Evolutionary conservation across 2,113 vertebrate species (phyloP).

Genomic region (Cacatua alba): DNA sequence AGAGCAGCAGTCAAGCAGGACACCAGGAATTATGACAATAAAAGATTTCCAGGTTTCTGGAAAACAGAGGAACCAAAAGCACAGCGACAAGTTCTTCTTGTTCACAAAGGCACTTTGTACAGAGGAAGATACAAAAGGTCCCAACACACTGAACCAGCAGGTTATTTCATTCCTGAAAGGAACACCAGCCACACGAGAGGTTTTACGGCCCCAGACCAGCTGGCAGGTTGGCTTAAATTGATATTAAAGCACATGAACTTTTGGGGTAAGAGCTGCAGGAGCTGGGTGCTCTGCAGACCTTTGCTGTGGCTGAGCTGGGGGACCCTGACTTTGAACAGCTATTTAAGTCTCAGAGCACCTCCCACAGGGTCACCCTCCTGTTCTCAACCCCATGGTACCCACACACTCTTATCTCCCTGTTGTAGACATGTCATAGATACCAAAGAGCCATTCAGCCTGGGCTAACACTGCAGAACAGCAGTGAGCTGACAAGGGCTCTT

Average conservation of each 20-base stretch:
- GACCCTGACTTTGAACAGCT: not conserved
- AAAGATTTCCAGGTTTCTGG: not conserved
- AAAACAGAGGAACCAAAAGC: not conserved
- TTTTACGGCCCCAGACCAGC: not conserved
- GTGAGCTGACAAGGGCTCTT: rapidly evolving
- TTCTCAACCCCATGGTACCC: rapidly evolving
- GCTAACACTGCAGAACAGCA: not conserved
- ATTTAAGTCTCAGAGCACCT: not conserved
- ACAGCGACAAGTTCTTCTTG: not conserved
- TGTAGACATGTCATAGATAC: no score
- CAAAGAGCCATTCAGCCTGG: not conserved
- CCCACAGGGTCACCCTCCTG: not conserved
- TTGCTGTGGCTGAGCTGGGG: not conserved
- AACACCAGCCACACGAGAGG: not conserved
- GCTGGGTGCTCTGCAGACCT: not conserved
- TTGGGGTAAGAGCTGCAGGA: not conserved
- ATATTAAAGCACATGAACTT: rapidly evolving
- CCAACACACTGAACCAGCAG: not conserved
- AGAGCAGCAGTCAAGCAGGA: not conserved
- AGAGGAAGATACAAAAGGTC: not conserved
- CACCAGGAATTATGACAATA: not conserved
- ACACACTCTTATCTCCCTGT: no score
- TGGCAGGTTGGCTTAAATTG: not conserved
- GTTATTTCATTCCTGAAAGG: rapidly evolving
- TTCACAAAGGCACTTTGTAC: not conserved